These are phyloP conservation scores for Metopia argyrocephala DNA, from an alignment of 2,888 invertebrate species.

Conservation along the genomic window DNA sequence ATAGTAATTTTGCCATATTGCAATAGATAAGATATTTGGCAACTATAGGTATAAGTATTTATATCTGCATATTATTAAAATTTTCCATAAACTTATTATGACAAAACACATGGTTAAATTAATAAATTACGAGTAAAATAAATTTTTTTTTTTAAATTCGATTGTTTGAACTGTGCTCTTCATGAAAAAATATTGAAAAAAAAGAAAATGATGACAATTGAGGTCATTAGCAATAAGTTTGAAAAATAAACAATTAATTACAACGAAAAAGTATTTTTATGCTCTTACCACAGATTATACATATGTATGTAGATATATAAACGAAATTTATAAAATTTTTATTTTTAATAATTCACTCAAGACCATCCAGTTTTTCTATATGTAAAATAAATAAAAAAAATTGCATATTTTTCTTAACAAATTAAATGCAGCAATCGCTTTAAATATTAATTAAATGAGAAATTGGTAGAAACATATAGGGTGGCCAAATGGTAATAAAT, in stretches of 20 bases:
- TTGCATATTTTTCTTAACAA: neutral
- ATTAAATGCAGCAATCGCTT: too few species aligned
- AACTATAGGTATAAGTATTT: too few species aligned
- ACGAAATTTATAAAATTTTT: constrained; percentile 3
- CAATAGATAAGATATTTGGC: too few species aligned
- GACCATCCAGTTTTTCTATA: constrained; percentile 48
- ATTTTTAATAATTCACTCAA: constrained; percentile 48
- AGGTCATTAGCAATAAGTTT: constrained; percentile 58
- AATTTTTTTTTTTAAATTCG: constrained; percentile 21
- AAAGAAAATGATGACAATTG: constrained; percentile 51
- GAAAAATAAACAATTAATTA: constrained; percentile 50
- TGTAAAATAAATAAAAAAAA: constrained; percentile 29
- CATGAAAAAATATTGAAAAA: neutral
- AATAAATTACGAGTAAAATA: too few species aligned
- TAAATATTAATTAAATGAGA: too few species aligned
- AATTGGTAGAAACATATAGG: too few species aligned
- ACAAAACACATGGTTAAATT: too few species aligned
- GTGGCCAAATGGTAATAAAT: too few species aligned
- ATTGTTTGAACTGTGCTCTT: constrained; percentile 16
- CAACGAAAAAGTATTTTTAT: constrained; percentile 36
- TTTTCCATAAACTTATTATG: constrained; percentile 24
- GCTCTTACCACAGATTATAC: neutral
- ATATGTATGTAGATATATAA: too few species aligned
- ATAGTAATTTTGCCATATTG: too few species aligned
- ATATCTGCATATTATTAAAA: too few species aligned